Percentiles rank a stretch among this genome's conserved stretches.
These are phyloP conservation scores for Mimachlamys varia DNA, from an alignment of 2,888 invertebrate species.

Conservation along the genomic window DNA sequence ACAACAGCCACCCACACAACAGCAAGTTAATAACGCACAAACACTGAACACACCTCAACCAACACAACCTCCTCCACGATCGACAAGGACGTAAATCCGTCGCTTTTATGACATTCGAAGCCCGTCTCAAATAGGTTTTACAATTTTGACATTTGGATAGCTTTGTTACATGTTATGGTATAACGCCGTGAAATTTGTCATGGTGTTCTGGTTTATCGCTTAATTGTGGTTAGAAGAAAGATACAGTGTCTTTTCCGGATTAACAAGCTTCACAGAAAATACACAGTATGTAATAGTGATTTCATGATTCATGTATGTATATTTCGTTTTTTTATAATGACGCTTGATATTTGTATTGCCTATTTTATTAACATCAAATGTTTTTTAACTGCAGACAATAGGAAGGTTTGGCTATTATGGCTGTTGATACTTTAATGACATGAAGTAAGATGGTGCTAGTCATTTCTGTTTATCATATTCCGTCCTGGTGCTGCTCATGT, in stretches of 20 bases:
- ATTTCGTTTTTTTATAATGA: too few relatives aligned
- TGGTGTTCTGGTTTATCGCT: too few relatives aligned
- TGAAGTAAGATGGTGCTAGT: constrained; percentile 1
- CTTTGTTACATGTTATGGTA: too few relatives aligned
- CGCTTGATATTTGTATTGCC: not conserved
- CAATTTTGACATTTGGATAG: too few relatives aligned
- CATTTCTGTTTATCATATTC: not conserved
- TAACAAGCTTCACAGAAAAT: too few relatives aligned
- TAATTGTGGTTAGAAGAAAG: too few relatives aligned
- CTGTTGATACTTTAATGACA: not conserved
- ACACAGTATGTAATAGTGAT: too few relatives aligned
- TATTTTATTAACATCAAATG: not conserved
- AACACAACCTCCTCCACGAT: not conserved
- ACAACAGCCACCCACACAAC: not conserved
- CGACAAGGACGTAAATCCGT: not conserved
- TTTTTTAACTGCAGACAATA: not conserved
- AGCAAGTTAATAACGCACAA: not conserved
- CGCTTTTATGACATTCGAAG: not conserved
- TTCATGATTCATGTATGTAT: too few relatives aligned
- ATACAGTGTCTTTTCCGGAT: too few relatives aligned
- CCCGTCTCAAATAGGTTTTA: too few relatives aligned
- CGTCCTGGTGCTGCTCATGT: not conserved
- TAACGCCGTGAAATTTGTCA: too few relatives aligned
- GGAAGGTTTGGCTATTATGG: not conserved
- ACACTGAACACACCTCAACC: not conserved